These are phyloP conservation scores for Cephus pygmeus DNA, from an alignment of 2,888 invertebrate species.

Conservation along the genomic window DNA sequence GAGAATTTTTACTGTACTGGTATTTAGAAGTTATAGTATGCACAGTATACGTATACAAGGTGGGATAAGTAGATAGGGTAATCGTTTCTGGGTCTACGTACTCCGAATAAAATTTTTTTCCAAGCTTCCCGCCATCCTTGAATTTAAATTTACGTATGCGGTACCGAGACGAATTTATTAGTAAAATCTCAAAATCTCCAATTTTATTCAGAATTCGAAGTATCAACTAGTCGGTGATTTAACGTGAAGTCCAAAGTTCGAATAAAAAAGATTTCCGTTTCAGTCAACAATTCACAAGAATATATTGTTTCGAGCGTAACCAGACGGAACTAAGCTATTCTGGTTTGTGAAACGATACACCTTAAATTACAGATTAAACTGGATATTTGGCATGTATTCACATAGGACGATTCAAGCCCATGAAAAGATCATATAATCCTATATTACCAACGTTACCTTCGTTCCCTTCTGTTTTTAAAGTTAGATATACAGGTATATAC, in stretches of 20 bases:
- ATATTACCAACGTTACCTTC: background rate
- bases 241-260: conserved; percentile 6
- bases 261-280: background rate
- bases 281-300: background rate
- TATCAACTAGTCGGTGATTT: background rate
- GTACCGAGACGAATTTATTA: background rate
- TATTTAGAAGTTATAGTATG: background rate
- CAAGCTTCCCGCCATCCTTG: background rate
- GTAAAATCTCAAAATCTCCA: background rate
- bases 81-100: background rate
- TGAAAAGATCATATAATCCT: background rate
- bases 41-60: background rate
- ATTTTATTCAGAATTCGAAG: background rate
- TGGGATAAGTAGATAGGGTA: background rate
- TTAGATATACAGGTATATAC: background rate
- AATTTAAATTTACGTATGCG: background rate
- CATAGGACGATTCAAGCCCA: background rate
- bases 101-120: background rate
- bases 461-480: background rate
- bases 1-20: background rate
- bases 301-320: background rate
- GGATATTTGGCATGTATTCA: background rate
- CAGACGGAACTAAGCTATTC: background rate
- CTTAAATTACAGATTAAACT: background rate
- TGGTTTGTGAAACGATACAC: background rate